A percentile compares a stretch with the other conserved stretches of the same genome.
These are phyloP conservation scores for Palythoa grandis DNA, from an alignment of 92 coral and sea anemone genomes.

Conservation along the genomic window DNA sequence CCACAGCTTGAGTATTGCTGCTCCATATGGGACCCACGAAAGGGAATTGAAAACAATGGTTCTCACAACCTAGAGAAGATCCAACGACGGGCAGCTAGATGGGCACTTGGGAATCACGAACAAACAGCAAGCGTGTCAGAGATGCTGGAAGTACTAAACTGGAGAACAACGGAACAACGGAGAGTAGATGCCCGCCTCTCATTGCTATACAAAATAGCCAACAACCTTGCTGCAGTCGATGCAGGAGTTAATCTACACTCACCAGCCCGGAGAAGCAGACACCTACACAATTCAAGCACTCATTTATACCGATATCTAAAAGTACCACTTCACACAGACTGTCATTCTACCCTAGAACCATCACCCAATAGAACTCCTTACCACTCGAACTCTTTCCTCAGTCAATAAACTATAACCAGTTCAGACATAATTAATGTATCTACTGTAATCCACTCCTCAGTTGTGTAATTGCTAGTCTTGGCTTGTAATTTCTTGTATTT, in stretches of 20 bases:
- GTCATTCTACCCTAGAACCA: neutral
- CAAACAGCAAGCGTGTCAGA: slow-evolving; percentile 10
- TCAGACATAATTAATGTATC: no score
- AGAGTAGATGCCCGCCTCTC: neutral
- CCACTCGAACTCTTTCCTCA: neutral
- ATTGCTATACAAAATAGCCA: neutral
- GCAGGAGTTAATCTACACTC: neutral
- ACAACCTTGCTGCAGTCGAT: neutral
- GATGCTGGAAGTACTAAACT: neutral
- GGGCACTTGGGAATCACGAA: neutral
- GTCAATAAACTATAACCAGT: no score
- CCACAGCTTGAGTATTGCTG: slow-evolving; percentile 2
- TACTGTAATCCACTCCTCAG: no score
- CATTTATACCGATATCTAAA: neutral
- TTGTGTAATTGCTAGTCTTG: no score
- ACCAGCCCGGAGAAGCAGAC: neutral
- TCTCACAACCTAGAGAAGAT: neutral
- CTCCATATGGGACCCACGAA: slow-evolving; percentile 1
- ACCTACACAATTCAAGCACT: neutral
- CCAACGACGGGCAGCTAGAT: slow-evolving; percentile 9
- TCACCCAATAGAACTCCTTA: neutral
- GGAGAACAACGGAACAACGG: neutral
- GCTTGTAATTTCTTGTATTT: no score
- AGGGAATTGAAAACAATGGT: neutral
- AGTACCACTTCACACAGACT: slow-evolving; percentile 9